Percentiles rank a stretch among this genome's conserved stretches.
Evolutionary conservation across 1,140 invertebrate species (phyloP).

Genomic region (Calliphora vicina): DNA sequence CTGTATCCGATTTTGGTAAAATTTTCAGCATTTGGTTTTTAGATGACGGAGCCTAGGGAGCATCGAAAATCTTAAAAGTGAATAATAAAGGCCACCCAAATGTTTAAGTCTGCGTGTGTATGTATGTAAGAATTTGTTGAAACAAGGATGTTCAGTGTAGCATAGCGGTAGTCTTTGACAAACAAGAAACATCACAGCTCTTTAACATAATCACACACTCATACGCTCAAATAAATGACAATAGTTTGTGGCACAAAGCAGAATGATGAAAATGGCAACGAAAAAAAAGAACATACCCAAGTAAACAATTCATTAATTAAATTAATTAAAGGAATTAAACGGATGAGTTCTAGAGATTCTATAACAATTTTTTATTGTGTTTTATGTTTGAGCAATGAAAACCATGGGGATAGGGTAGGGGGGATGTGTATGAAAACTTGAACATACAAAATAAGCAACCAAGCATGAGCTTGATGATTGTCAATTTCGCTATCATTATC

Average conservation of each 20-base stretch:
- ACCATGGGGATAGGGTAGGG: background rate
- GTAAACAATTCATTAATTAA: slow-evolving; percentile 1
- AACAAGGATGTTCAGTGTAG: too few species aligned
- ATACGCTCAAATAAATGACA: background rate
- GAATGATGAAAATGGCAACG: background rate
- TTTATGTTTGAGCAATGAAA: background rate
- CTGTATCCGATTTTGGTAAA: too few species aligned
- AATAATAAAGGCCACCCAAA: too few species aligned
- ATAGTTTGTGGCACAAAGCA: background rate
- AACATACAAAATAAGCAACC: background rate
- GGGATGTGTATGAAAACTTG: background rate
- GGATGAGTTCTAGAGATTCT: background rate
- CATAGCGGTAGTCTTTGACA: too few species aligned
- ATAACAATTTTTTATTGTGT: background rate
- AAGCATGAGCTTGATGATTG: background rate
- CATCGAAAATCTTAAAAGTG: too few species aligned
- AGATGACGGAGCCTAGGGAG: too few species aligned
- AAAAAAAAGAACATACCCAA: background rate
- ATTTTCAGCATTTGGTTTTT: too few species aligned
- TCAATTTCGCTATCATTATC: background rate
- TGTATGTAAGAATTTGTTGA: too few species aligned
- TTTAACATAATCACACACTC: too few species aligned
- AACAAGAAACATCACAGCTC: too few species aligned
- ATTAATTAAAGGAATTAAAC: slow-evolving; percentile 14
- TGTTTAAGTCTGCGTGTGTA: too few species aligned